Conservation (phyloP, 2,797 vertebrate species). For the Labeo calbasu region DNA sequence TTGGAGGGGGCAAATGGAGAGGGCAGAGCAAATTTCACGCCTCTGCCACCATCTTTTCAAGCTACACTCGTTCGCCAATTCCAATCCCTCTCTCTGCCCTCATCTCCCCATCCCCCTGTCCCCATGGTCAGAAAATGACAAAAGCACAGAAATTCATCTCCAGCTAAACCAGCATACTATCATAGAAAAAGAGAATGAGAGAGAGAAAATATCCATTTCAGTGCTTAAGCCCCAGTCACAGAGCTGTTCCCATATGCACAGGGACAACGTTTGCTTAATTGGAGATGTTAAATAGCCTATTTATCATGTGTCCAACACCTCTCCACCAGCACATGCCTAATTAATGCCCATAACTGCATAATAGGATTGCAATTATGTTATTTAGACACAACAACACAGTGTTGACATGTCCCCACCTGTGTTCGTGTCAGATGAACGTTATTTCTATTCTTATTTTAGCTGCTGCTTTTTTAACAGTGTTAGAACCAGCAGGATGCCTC, state of each 20-base stretch:
- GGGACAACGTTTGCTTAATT: slow-evolving; percentile 38
- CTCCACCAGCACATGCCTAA: slow-evolving; percentile 44
- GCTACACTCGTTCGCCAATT: slow-evolving; percentile 64
- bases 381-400: slow-evolving; percentile 53
- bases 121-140: slow-evolving; percentile 59
- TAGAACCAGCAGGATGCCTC: slow-evolving; percentile 62
- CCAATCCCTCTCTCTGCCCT: slow-evolving; percentile 38
- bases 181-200: neutral
- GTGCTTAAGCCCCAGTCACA: slow-evolving; percentile 1
- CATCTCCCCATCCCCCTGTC: slow-evolving; percentile 54
- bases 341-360: slow-evolving; percentile 76
- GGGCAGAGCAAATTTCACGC: slow-evolving; percentile 80
- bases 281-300: slow-evolving; percentile 47
- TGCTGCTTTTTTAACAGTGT: slow-evolving; percentile 67
- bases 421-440: slow-evolving; percentile 73
- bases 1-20: slow-evolving; percentile 39
- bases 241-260: slow-evolving; percentile 10
- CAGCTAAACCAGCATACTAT: slow-evolving; percentile 64
- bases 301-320: slow-evolving; percentile 39
- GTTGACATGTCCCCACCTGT: slow-evolving; percentile 77
- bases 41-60: slow-evolving; percentile 75
- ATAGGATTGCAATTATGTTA: slow-evolving; percentile 70
- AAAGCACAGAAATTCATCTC: slow-evolving; percentile 65
- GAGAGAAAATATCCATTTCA: slow-evolving; percentile 10
- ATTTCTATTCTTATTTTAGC: slow-evolving; percentile 72